Percentiles rank a stretch among this genome's conserved stretches.
These are phyloP conservation scores for Dyspetes luteomarginatus DNA, from an alignment of 2,888 invertebrate species.

Conservation along the genomic window DNA sequence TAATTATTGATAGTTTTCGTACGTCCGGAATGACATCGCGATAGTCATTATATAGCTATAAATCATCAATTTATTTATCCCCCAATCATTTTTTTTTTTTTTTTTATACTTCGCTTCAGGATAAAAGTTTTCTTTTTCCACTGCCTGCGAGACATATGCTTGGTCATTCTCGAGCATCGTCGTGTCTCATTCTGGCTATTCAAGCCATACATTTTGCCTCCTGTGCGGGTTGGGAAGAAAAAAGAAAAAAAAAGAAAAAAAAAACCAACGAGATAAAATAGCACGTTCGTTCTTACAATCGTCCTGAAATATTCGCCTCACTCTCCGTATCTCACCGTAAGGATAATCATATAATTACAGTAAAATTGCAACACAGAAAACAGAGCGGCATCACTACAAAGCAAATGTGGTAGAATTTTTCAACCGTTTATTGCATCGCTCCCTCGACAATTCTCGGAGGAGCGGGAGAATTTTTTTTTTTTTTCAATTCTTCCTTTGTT, in stretches of 20 bases:
- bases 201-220: not conserved
- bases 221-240: not conserved
- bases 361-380: conserved; percentile 20
- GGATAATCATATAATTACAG: conserved; percentile 32
- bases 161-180: not conserved
- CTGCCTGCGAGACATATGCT: not conserved
- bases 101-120: not conserved
- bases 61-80: too few species aligned
- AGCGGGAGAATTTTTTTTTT: too few species aligned
- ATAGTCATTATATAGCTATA: too few species aligned
- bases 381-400: conserved; percentile 5
- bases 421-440: not conserved
- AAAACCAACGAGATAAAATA: not conserved
- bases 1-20: too few species aligned
- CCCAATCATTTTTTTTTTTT: not conserved
- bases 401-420: conserved; percentile 8
- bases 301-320: not conserved
- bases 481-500: not conserved
- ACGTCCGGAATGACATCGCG: too few species aligned
- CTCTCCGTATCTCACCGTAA: not conserved
- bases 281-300: conserved; percentile 3
- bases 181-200: not conserved
- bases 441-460: not conserved
- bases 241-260: not conserved
- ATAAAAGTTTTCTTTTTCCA: not conserved